Conservation (phyloP, 2,113 vertebrate species). For the Lepisosteus oculatus region DNA sequence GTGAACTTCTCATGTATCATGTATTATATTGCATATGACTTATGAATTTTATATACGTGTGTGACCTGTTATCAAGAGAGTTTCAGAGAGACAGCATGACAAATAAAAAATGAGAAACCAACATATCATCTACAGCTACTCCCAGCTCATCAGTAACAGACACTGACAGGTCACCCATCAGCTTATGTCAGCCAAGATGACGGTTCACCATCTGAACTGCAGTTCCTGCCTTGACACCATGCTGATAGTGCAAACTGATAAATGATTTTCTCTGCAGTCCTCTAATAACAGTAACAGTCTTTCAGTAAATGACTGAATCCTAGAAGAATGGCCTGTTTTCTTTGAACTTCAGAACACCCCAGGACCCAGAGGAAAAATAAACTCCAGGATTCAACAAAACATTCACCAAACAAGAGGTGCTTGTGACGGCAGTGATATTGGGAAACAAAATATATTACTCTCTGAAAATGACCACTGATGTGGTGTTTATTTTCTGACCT, state of each 20-base stretch:
- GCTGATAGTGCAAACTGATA: constrained; percentile 29
- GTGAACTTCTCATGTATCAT: neutral
- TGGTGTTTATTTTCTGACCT: no score
- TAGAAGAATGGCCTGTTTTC: constrained; percentile 4
- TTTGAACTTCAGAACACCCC: neutral
- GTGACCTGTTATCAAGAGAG: neutral
- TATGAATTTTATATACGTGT: neutral
- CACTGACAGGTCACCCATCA: constrained; percentile 9
- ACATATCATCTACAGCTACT: neutral
- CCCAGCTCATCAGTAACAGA: constrained; percentile 1
- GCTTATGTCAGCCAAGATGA: constrained; percentile 6
- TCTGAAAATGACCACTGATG: no score
- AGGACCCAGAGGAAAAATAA: neutral
- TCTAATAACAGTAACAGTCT: constrained; percentile 23
- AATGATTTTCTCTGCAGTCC: constrained; percentile 36
- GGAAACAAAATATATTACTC: no score
- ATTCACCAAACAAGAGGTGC: neutral
- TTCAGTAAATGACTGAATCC: constrained; percentile 6
- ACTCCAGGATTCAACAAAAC: neutral
- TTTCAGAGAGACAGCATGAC: constrained; percentile 1
- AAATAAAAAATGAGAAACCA: constrained; percentile 2
- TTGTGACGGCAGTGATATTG: no score
- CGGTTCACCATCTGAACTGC: constrained; percentile 14
- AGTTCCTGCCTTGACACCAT: constrained; percentile 33
- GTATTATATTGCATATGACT: neutral